These are phyloP conservation scores for Bombus superbus DNA, from an alignment of 1,140 invertebrate genomes.

Conservation along the genomic window DNA sequence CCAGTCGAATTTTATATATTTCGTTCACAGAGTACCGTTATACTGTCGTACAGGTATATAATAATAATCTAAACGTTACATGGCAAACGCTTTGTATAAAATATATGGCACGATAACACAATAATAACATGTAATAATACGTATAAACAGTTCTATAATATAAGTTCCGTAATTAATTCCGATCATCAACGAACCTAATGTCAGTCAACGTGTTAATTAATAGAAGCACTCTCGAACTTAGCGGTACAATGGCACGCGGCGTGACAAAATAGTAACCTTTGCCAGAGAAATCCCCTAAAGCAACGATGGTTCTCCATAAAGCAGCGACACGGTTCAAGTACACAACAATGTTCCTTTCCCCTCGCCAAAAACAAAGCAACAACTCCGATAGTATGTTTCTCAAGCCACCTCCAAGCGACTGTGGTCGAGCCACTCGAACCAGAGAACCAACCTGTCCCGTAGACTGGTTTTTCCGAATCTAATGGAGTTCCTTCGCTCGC, in stretches of 20 bases:
- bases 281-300: background rate
- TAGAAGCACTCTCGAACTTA: background rate
- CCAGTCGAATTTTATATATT: too few relatives aligned
- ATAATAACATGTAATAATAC: too few relatives aligned
- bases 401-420: background rate
- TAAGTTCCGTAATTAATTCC: background rate
- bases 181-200: background rate
- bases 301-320: slow-evolving; percentile 1
- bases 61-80: too few relatives aligned
- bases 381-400: background rate
- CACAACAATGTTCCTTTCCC: background rate
- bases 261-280: background rate
- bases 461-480: slow-evolving; percentile 30
- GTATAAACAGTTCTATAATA: background rate
- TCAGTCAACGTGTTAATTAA: background rate
- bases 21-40: too few relatives aligned
- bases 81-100: too few relatives aligned
- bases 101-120: too few relatives aligned
- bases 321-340: background rate
- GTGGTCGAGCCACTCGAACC: background rate
- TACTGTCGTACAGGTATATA: too few relatives aligned
- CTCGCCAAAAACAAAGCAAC: background rate
- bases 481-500: slow-evolving; percentile 47
- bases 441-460: background rate
- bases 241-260: background rate